These are phyloP conservation scores for Drosophila crucigera DNA, from an alignment of 2,888 invertebrate species.

Conservation along the genomic window DNA sequence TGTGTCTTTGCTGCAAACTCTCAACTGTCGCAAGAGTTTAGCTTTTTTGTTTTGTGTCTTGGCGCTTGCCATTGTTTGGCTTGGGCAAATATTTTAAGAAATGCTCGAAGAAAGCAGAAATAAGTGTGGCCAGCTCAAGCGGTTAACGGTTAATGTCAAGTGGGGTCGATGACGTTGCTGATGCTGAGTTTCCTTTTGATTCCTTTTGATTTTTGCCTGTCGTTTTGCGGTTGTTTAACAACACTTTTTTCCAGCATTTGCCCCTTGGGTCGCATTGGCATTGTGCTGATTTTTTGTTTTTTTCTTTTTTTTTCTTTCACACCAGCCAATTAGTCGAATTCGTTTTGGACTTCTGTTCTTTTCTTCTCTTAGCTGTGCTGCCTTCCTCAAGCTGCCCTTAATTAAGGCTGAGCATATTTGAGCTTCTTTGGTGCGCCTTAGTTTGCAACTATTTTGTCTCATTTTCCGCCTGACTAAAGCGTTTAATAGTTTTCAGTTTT, in stretches of 20 bases:
- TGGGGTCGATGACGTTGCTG: constrained; percentile 55
- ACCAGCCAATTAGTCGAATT: constrained; percentile 67
- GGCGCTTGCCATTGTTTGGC: constrained; percentile 56
- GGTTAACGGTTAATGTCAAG: constrained; percentile 66
- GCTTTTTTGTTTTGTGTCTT: constrained; percentile 53
- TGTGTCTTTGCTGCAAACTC: constrained; percentile 13
- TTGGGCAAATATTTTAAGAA: constrained; percentile 75
- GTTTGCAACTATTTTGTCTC: constrained; percentile 82
- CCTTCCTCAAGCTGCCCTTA: constrained; percentile 52
- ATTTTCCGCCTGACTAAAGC: constrained; percentile 84
- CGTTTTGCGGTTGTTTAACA: constrained; percentile 65
- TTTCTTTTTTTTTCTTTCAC: constrained; percentile 41
- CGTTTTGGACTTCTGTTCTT: constrained; percentile 21
- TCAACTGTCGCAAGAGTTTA: constrained; percentile 33
- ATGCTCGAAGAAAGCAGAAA: constrained; percentile 65
- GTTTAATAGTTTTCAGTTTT: constrained; percentile 82
- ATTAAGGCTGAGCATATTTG: constrained; percentile 62
- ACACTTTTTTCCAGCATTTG: constrained; percentile 44
- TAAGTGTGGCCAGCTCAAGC: constrained; percentile 64
- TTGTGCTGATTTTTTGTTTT: constrained; percentile 33
- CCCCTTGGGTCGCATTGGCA: constrained; percentile 22
- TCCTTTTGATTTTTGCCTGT: constrained; percentile 53
- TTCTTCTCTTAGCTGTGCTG: constrained; percentile 4
- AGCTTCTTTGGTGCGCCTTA: constrained; percentile 32
- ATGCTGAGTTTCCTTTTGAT: constrained; percentile 48